Percentiles rank a stretch among this genome's conserved stretches.
These are phyloP conservation scores for Ceraclea dissimilis DNA, from an alignment of 2,888 invertebrate species.

Conservation along the genomic window DNA sequence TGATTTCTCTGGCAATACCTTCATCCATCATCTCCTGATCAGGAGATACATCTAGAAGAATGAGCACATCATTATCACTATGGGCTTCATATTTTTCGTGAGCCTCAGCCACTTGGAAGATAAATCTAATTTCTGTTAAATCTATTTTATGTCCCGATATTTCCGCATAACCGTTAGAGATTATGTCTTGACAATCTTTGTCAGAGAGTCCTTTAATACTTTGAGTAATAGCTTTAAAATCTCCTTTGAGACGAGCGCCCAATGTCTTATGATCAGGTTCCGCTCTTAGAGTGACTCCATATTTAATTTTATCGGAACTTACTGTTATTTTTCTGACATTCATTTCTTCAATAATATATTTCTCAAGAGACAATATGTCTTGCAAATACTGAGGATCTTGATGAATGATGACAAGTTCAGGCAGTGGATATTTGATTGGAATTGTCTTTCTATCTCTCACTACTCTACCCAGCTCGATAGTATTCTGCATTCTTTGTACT, in stretches of 20 bases:
- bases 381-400: slow-evolving; percentile 69
- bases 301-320: slow-evolving; percentile 84
- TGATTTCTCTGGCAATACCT: slow-evolving; percentile 90
- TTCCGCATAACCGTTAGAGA: slow-evolving; percentile 61
- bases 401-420: slow-evolving; percentile 92
- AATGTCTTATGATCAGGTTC: slow-evolving; percentile 92
- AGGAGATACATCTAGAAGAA: slow-evolving; percentile 82
- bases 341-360: slow-evolving; percentile 86
- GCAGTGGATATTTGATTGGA: slow-evolving; percentile 93
- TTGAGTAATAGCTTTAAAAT: slow-evolving; percentile 79
- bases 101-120: slow-evolving; percentile 63
- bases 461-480: slow-evolving; percentile 90
- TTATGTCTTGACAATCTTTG: slow-evolving; percentile 67
- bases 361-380: slow-evolving; percentile 70
- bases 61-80: slow-evolving; percentile 81
- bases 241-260: slow-evolving; percentile 81
- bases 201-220: slow-evolving; percentile 75
- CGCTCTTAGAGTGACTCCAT: slow-evolving; percentile 83
- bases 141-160: slow-evolving; percentile 71
- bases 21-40: slow-evolving; percentile 89
- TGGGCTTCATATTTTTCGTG: slow-evolving; percentile 80
- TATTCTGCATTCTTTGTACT: slow-evolving; percentile 87
- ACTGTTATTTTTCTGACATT: slow-evolving; percentile 81
- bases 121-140: slow-evolving; percentile 72
- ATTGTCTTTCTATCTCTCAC: slow-evolving; percentile 89